Evolutionary conservation across 2,888 invertebrate genomes (phyloP).

Genomic region (Athalia cordata): DNA sequence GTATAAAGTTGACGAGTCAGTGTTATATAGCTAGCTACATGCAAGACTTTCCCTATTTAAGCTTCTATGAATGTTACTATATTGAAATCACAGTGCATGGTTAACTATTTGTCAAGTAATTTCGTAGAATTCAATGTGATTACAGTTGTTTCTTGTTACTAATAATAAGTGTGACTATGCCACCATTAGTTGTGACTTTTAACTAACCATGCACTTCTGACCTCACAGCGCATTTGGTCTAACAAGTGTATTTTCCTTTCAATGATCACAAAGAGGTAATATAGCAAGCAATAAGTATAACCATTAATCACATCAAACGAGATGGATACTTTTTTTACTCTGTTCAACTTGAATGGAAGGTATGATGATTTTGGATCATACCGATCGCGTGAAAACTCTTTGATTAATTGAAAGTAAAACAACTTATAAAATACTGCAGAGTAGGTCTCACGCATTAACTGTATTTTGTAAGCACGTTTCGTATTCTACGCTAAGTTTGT

Average conservation of each 20-base stretch:
- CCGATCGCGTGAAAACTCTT: no score
- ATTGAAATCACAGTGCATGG: conserved; percentile 41
- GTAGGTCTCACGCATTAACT: conserved; percentile 12
- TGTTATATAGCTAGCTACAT: conserved; percentile 57
- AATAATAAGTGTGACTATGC: neutral
- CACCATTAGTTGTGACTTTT: conserved; percentile 44
- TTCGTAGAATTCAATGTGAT: neutral
- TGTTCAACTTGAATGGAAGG: neutral
- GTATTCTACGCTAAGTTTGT: conserved; percentile 5
- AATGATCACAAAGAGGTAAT: conserved; percentile 9
- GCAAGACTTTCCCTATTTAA: conserved; percentile 55
- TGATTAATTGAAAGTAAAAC: neutral
- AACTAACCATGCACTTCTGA: conserved; percentile 39
- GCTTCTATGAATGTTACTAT: conserved; percentile 38
- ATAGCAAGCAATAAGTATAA: neutral
- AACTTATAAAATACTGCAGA: conserved; percentile 30
- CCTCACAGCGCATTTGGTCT: conserved; percentile 25
- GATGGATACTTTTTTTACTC: conserved; percentile 44
- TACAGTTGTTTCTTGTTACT: neutral
- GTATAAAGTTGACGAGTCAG: conserved; percentile 53
- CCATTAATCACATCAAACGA: conserved; percentile 39
- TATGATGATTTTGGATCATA: no score
- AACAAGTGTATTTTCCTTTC: conserved; percentile 1
- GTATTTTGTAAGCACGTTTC: conserved; percentile 7
- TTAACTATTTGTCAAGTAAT: neutral